Percentiles rank a stretch among this genome's conserved stretches.
These are phyloP conservation scores for Fulica atra DNA, from an alignment of 2,113 vertebrate genomes.

Conservation along the genomic window DNA sequence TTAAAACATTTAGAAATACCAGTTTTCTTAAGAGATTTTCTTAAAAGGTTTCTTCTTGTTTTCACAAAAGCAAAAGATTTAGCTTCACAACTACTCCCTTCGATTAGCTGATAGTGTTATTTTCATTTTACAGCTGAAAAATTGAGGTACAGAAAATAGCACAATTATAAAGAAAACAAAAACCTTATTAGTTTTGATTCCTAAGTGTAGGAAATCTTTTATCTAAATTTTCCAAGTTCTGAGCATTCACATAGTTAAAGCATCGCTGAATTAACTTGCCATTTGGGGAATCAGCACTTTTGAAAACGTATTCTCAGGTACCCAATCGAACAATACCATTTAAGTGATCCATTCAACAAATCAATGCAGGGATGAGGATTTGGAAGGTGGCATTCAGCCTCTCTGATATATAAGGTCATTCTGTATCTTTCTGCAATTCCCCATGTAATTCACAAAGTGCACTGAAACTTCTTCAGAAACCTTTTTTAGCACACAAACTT, in stretches of 20 bases:
- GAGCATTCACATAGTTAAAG: background rate
- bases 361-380: background rate
- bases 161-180: background rate
- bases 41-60: background rate
- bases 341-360: background rate
- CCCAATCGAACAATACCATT: background rate
- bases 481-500: background rate
- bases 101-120: background rate
- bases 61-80: background rate
- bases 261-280: background rate
- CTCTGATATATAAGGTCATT: background rate
- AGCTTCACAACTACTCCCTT: background rate
- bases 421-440: background rate
- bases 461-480: background rate
- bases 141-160: background rate
- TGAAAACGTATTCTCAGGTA: background rate
- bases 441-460: background rate
- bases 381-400: background rate
- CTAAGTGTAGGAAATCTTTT: background rate
- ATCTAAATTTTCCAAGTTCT: background rate
- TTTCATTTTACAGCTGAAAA: background rate
- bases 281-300: background rate
- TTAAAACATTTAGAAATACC: background rate
- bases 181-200: background rate
- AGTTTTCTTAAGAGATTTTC: background rate